phyloP scores from a whole-genome alignment of 2,797 vertebrate species.

The Cossypha dichroa region DNA sequence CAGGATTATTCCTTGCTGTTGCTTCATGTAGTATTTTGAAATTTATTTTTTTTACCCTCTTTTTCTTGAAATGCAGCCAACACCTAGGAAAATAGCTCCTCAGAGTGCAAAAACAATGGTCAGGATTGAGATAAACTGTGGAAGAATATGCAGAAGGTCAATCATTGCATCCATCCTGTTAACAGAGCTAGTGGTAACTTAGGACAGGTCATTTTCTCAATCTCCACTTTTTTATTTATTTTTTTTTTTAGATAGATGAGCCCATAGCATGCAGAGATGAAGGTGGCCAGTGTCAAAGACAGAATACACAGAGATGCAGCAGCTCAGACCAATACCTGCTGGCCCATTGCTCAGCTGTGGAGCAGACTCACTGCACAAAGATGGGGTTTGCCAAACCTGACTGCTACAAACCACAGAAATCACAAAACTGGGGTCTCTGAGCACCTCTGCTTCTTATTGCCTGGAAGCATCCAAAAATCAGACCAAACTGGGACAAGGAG shows the following conservation, averaged over 20 bases:
- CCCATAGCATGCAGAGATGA: neutral
- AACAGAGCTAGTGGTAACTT: neutral
- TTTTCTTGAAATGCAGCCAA: neutral
- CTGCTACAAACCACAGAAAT: neutral
- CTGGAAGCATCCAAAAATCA: neutral
- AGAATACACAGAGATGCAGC: neutral
- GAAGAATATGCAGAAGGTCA: neutral
- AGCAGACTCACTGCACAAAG: neutral
- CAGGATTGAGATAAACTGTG: neutral
- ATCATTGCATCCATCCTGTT: neutral
- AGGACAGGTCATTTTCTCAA: neutral
- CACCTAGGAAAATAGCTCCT: neutral
- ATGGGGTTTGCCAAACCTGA: neutral
- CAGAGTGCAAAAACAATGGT: neutral
- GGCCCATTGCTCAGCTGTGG: neutral
- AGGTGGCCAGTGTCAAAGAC: neutral
- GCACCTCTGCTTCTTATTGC: neutral
- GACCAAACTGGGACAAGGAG: neutral
- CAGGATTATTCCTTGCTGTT: neutral
- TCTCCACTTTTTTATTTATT: rapidly evolving
- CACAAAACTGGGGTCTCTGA: neutral
- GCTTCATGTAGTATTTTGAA: neutral
- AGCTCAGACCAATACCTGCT: too few species aligned
- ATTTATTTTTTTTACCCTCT: rapidly evolving
- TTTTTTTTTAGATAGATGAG: neutral